These are phyloP conservation scores for Melieria picta DNA, from an alignment of 2,888 invertebrate genomes.

Conservation along the genomic window DNA sequence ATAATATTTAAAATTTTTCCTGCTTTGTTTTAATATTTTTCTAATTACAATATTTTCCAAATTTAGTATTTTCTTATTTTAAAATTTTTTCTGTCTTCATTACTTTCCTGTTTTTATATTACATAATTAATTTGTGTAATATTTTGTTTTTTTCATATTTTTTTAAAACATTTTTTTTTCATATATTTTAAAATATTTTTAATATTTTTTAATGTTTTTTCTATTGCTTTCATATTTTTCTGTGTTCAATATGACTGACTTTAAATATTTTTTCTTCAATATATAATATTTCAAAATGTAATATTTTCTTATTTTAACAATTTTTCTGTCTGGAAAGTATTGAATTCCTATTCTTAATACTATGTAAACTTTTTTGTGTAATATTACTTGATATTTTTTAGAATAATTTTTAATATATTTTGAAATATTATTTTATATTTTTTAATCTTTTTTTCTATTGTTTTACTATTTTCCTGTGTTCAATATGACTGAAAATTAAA, in stretches of 20 bases:
- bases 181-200: neutral
- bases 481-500: too few species aligned
- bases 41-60: too few species aligned
- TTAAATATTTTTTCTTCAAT: neutral
- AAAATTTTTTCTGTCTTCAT: too few species aligned
- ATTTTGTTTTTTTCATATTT: slow-evolving; percentile 1
- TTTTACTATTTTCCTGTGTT: neutral
- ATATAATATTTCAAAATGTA: neutral
- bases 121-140: too few species aligned
- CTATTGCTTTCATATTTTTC: neutral
- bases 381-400: too few species aligned
- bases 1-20: too few species aligned
- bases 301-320: slow-evolving; percentile 1
- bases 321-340: too few species aligned
- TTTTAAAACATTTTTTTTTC: neutral
- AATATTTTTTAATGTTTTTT: slow-evolving; percentile 1
- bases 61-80: slow-evolving; percentile 1
- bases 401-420: too few species aligned
- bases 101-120: too few species aligned
- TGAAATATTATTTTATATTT: neutral
- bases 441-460: neutral
- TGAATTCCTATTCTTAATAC: too few species aligned
- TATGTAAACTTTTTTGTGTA: too few species aligned
- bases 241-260: neutral
- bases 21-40: too few species aligned